A percentile compares a stretch with the other conserved stretches of the same genome.
Evolutionary conservation across 2,797 vertebrate genomes (phyloP).

Genomic region (Lutjanus argentimaculatus): DNA sequence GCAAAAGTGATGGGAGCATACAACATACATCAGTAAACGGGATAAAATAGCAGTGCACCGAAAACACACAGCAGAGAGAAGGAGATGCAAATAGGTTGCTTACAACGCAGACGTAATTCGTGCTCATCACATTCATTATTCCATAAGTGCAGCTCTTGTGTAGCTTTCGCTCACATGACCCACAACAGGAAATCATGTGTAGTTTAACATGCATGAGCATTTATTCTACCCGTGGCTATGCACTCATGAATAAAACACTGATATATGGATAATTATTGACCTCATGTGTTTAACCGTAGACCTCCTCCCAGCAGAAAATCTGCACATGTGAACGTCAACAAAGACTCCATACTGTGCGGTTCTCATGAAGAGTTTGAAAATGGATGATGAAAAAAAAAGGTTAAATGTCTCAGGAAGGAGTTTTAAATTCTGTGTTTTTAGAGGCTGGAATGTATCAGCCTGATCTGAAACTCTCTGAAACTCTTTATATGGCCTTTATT

Average conservation of each 20-base stretch:
- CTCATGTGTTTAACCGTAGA: constrained; percentile 19
- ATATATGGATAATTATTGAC: constrained; percentile 38
- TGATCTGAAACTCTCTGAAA: background rate
- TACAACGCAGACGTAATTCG: constrained; percentile 35
- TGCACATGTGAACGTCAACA: background rate
- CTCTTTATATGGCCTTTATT: background rate
- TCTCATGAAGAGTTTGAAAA: background rate
- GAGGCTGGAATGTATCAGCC: background rate
- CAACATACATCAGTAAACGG: constrained; percentile 31
- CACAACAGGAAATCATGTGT: constrained; percentile 48
- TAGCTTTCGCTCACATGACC: constrained; percentile 41
- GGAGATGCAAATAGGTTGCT: constrained; percentile 26
- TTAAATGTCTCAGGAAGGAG: background rate
- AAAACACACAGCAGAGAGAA: constrained; percentile 32
- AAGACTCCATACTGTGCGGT: background rate
- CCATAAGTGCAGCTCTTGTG: constrained; percentile 26
- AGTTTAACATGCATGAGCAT: constrained; percentile 51
- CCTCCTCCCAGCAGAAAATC: constrained; percentile 10
- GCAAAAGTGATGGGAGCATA: constrained; percentile 59
- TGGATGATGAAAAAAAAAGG: background rate
- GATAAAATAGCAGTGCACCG: constrained; percentile 19
- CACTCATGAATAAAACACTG: constrained; percentile 58
- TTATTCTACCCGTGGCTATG: constrained; percentile 32
- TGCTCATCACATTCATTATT: constrained; percentile 49
- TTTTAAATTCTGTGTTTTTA: background rate